Percentiles rank a stretch among this genome's conserved stretches.
Evolutionary conservation across 2,113 vertebrate genomes (phyloP).

Genomic region (Macheiramphus alcinus): DNA sequence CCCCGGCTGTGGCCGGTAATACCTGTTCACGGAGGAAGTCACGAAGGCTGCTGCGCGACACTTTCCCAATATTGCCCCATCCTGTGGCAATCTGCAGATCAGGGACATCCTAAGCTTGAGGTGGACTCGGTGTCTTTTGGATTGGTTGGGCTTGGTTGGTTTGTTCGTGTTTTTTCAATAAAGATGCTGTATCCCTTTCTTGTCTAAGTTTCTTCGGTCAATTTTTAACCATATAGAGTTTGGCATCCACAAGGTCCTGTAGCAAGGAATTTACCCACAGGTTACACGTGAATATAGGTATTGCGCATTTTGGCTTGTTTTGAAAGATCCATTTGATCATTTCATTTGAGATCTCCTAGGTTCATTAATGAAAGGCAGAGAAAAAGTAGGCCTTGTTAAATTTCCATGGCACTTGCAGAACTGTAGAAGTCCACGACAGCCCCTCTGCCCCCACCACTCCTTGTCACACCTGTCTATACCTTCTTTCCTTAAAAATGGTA

Average conservation of each 20-base stretch:
- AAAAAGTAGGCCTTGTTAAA: background rate
- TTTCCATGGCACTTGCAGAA: background rate
- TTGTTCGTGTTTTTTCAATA: background rate
- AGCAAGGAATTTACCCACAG: background rate
- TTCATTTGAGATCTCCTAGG: background rate
- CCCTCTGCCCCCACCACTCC: no score
- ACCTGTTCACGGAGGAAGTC: background rate
- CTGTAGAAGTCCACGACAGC: background rate
- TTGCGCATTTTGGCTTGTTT: background rate
- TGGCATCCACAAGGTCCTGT: background rate
- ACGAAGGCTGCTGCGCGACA: rapidly evolving
- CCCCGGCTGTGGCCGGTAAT: background rate
- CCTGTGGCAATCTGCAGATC: background rate
- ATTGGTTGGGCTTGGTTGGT: background rate
- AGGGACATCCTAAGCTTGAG: background rate
- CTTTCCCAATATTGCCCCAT: background rate
- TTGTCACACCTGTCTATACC: background rate
- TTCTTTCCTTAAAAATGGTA: background rate
- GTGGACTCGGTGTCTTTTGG: background rate
- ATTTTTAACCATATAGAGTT: background rate
- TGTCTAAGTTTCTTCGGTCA: background rate
- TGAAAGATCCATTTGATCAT: background rate
- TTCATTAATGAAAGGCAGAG: background rate
- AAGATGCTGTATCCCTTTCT: background rate
- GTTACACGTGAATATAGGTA: background rate